These are phyloP conservation scores for Calephelis perditalis DNA, from an alignment of 2,888 invertebrate genomes.

Conservation along the genomic window DNA sequence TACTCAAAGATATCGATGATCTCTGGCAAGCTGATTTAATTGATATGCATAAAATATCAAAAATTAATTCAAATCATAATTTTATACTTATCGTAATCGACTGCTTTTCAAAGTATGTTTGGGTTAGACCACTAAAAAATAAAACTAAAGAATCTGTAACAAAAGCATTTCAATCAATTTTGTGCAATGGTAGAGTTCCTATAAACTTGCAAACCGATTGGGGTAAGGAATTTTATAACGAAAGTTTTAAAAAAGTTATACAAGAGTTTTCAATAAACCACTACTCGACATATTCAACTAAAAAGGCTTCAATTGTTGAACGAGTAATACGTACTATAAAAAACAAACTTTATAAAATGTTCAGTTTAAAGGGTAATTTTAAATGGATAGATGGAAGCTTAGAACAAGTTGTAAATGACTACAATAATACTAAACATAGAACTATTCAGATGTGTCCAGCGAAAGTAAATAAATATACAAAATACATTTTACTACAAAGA, in stretches of 20 bases:
- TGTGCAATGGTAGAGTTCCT: background rate
- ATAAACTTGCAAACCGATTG: conserved; percentile 30
- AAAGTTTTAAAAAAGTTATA: conserved; percentile 12
- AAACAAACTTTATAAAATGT: conserved; percentile 20
- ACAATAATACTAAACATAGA: conserved; percentile 21
- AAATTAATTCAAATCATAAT: conserved; percentile 22
- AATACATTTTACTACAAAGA: conserved; percentile 10
- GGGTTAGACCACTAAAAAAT: conserved; percentile 40
- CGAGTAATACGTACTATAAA: conserved; percentile 26
- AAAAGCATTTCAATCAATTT: conserved; percentile 3
- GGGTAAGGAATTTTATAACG: conserved; percentile 28
- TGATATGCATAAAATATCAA: conserved; percentile 28
- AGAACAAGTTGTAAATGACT: conserved; percentile 16
- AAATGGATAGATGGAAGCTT: conserved; percentile 21
- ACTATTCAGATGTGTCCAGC: conserved; percentile 12
- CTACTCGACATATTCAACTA: conserved; percentile 23
- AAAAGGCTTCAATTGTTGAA: conserved; percentile 25
- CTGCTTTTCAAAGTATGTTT: conserved; percentile 48
- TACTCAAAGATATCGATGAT: conserved; percentile 41
- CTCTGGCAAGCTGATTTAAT: conserved; percentile 37
- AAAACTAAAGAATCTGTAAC: conserved; percentile 16
- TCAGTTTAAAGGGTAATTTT: conserved; percentile 20
- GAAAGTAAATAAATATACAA: conserved; percentile 14
- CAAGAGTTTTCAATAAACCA: conserved; percentile 17
- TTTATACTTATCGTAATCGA: conserved; percentile 41